These are phyloP conservation scores for Cepaea hortensis DNA, from an alignment of 2,888 invertebrate genomes.

Conservation along the genomic window DNA sequence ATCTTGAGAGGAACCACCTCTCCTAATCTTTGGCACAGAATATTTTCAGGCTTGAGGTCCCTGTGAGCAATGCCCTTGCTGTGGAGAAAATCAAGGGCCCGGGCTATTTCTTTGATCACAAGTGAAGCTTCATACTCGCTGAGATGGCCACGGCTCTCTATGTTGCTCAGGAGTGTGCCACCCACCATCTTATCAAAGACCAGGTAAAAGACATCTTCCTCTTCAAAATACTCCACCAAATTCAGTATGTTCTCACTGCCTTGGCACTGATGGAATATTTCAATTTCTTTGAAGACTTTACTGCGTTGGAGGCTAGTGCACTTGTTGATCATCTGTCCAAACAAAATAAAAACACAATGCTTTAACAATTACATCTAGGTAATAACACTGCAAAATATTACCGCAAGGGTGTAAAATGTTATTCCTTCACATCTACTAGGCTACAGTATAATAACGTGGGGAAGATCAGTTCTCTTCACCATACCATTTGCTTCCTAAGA, in stretches of 20 bases:
- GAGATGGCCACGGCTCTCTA: conserved; percentile 94
- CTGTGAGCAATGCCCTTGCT: conserved; percentile 92
- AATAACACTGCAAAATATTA: too few species aligned
- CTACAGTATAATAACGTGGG: not conserved
- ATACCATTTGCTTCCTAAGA: too few species aligned
- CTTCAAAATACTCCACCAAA: conserved; percentile 92
- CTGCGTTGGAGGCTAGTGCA: conserved; percentile 94
- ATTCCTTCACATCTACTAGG: not conserved
- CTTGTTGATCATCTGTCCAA: conserved; percentile 88
- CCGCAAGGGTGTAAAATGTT: too few species aligned
- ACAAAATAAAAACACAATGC: too few species aligned
- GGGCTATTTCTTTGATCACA: conserved; percentile 94
- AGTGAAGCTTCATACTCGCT: conserved; percentile 96
- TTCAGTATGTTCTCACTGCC: conserved; percentile 98
- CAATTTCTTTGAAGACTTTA: conserved; percentile 97
- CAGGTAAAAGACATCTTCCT: conserved; percentile 92
- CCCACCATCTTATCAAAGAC: conserved; percentile 98
- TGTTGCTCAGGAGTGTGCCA: conserved; percentile 92
- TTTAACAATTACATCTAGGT: too few species aligned
- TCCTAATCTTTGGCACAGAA: conserved; percentile 92
- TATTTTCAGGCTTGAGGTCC: conserved; percentile 98
- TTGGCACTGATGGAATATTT: conserved; percentile 98
- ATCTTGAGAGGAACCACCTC: conserved; percentile 93
- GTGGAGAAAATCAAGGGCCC: conserved; percentile 95
- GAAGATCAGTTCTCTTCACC: not conserved